These are phyloP conservation scores for Pelvicachromis taeniatus DNA, from an alignment of 2,113 vertebrate genomes.

Conservation along the genomic window DNA sequence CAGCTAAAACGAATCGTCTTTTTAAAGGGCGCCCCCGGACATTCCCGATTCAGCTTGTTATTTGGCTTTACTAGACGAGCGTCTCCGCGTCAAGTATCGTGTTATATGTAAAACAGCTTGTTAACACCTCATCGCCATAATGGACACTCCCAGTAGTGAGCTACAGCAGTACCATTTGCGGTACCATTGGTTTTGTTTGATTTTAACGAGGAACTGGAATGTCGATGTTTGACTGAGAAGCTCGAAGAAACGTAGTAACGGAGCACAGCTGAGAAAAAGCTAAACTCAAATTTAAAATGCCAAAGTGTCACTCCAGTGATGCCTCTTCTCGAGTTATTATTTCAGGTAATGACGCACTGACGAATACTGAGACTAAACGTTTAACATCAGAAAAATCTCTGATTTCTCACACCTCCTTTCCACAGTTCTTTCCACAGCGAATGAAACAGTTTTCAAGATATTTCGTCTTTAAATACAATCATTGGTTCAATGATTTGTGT, in stretches of 20 bases:
- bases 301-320: not conserved
- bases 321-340: not conserved
- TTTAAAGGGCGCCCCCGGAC: not conserved
- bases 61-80: not conserved
- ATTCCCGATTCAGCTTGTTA: not conserved
- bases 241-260: not conserved
- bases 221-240: not conserved
- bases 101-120: not conserved
- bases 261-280: not conserved
- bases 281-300: not conserved
- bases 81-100: not conserved
- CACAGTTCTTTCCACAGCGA: not conserved
- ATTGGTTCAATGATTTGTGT: conserved; percentile 28
- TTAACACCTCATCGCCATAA: not conserved
- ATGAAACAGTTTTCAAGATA: not conserved
- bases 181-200: not conserved
- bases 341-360: not conserved
- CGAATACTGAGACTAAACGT: not conserved
- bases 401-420: accelerated
- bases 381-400: conserved; percentile 41
- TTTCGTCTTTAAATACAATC: conserved; percentile 58
- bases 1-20: not conserved
- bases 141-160: not conserved
- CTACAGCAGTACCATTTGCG: not conserved
- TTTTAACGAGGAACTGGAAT: not conserved